These are phyloP conservation scores for Peromyscus melanophrys DNA, from an alignment of 2,797 vertebrate species.

Conservation along the genomic window DNA sequence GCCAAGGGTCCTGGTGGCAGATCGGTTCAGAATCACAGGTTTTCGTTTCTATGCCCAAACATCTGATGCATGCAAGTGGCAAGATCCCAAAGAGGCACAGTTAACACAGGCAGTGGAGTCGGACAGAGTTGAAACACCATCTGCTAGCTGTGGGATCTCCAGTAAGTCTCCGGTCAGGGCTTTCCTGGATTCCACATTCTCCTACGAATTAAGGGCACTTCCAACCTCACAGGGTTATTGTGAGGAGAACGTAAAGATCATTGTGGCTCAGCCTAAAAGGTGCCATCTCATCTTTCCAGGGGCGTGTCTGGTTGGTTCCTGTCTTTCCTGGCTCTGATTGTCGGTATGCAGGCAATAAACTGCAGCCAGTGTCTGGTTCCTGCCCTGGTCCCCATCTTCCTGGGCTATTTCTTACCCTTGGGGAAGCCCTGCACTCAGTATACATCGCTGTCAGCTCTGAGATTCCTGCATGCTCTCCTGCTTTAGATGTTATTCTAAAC, in stretches of 20 bases:
- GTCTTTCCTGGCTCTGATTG: background rate
- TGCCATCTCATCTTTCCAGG: background rate
- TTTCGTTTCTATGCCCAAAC: slow-evolving; percentile 42
- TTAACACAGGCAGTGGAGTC: slow-evolving; percentile 6
- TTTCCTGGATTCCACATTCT: slow-evolving; percentile 45
- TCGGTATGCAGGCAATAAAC: background rate
- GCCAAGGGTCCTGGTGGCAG: background rate
- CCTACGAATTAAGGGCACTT: background rate
- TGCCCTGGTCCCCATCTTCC: background rate
- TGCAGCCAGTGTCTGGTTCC: background rate
- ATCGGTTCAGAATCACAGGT: slow-evolving; percentile 46
- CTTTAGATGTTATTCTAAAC: background rate
- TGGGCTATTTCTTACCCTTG: background rate
- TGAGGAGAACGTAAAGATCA: background rate
- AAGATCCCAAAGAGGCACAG: slow-evolving; percentile 19
- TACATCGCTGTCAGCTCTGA: background rate
- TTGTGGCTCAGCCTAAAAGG: background rate
- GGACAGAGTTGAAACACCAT: slow-evolving; percentile 9
- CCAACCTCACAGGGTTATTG: background rate
- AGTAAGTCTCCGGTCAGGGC: slow-evolving; percentile 8
- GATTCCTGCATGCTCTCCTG: background rate
- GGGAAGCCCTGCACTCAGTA: background rate
- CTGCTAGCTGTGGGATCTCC: background rate
- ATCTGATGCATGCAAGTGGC: background rate
- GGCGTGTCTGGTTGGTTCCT: background rate